A percentile compares a stretch with the other conserved stretches of the same genome.
phyloP scores from a whole-genome alignment of 64 coral and sea anemone genomes.

The Trachythela sp. region DNA sequence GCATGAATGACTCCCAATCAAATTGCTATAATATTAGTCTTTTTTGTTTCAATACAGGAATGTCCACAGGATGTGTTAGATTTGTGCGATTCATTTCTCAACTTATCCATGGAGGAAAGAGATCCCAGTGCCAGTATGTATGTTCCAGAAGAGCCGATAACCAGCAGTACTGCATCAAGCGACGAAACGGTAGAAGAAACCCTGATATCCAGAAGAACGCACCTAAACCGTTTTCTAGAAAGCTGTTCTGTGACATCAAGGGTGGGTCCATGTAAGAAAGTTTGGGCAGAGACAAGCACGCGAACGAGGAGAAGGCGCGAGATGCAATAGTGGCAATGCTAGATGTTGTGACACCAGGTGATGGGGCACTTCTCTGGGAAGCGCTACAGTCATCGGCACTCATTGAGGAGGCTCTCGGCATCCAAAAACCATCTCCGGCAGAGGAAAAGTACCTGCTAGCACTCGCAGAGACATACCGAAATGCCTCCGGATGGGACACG shows the following conservation, averaged over 20 bases:
- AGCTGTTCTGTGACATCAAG: not conserved
- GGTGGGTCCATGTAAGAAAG: not conserved
- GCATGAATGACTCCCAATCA: too few relatives aligned
- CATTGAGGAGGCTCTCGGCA: not conserved
- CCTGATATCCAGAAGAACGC: not conserved
- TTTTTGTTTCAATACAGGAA: not conserved
- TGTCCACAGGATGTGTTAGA: conserved; percentile 13
- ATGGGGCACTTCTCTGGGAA: conserved; percentile 15
- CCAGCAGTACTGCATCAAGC: not conserved
- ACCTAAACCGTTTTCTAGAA: conserved; percentile 14
- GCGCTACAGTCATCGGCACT: not conserved
- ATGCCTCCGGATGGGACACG: conserved; percentile 12
- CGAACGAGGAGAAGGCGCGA: conserved; percentile 2
- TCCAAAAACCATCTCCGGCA: not conserved
- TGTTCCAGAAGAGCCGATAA: not conserved
- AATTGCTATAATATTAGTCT: too few relatives aligned
- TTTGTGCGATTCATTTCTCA: not conserved
- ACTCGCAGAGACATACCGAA: not conserved
- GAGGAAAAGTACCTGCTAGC: not conserved
- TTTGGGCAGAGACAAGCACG: not conserved
- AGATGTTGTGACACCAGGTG: not conserved
- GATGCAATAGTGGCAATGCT: conserved; percentile 8
- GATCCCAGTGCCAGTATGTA: not conserved
- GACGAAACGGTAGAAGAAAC: not conserved
- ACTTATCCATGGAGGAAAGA: not conserved